Base-by-base conservation (phyloP, 2,888 invertebrate genomes). In the Heliconius ethilla region DNA sequence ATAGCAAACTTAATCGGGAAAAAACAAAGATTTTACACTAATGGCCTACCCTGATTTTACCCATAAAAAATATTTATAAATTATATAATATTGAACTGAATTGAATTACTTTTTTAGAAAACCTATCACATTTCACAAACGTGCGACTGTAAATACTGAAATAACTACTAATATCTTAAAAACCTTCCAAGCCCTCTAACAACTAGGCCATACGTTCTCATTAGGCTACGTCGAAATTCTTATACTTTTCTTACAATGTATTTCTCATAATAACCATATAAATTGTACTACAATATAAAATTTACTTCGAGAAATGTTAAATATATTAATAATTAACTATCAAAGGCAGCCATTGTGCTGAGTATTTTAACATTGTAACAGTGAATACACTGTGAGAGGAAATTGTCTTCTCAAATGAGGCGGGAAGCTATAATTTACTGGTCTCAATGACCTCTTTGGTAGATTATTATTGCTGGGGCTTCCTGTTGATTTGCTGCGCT, bases 341-440 rank as follows among this genome's bases (percentile, higher is more conserved):
- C 51, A 69, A 75, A 67, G 74, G 59, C 51, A 33, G 70, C 66
- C 66, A 70, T 72, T 55, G 45, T 65, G 62, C 37, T n/a, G 74
- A 65, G 59, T 55, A 63, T 70, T 62, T 66, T 25, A 70, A 80
- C 80, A 80, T 70, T 79, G 80, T 81, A 85, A 91, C 90, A 91
- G 90, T 88, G 88, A 86, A 83, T 88, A 86, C 87, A 92, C 92
- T 92, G 86, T 86, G 84, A 85, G 86, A 92, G 94, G 93, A 94
- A 93, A 93, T 93, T 90, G 92, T 92, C 88, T 89, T 88, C 87
- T 87, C 87, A 89, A 91, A 92, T 90, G 91, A 90, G 88, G 86
- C 89, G 88, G 87, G 86, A 87, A 86, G 89, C 86, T 86, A 90
- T 93, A 93, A 85, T 81, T 84, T 82, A 83, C 83, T 78, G 81